Evolutionary conservation across 2,797 vertebrate species (phyloP), one percentile per base, ranked within the genome.

Genomic region (Gymnoscopelus microlampas): DNA sequence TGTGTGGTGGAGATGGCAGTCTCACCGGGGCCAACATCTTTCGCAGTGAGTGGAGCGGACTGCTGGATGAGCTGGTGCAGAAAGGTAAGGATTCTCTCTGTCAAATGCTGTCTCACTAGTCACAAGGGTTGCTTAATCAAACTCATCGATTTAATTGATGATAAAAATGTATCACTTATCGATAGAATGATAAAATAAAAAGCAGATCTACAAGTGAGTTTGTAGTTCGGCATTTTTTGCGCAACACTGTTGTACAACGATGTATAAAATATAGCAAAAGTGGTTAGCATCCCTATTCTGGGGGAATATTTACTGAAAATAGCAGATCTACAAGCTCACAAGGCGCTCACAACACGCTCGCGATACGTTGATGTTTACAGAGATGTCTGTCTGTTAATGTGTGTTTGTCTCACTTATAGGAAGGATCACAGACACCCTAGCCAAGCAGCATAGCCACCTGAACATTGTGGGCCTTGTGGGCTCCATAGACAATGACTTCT

Each of bases 401-500:
- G 19, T 54, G 51, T 54, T 15, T 15, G 35, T 62, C 62, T 49
- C 4, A 1, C 47, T 73, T 70, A 5, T 86, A 99, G 98, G 95
- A 61, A 94, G 94, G 87, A 97, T 99, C 91, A 95, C 94, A 0
- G 92, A 95, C 79, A 83, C 89, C 57, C 77, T 92, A 14, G 95
- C 96, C 0, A 85, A 84, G 83, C 71, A 93, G 69, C 93, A 97
- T 51, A 69, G 82, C 0, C 94, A 92, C 84, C 91, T 99, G 73
- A 99, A 96, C 92, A 97, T 99, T 0, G 97, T 96, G 0, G 97
- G 97, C 5, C 89, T 99, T 49, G 97, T 99, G 35, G 97, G 97
- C 35, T 98, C 97, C 80, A 99, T 99, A 0, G 97, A 99, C 85
- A 99, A 99, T 0, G 97, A 99, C 85, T 99, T 99, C 94, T 98